Evolutionary conservation across 2,888 invertebrate genomes (phyloP).

Genomic region (Amiota minor): DNA sequence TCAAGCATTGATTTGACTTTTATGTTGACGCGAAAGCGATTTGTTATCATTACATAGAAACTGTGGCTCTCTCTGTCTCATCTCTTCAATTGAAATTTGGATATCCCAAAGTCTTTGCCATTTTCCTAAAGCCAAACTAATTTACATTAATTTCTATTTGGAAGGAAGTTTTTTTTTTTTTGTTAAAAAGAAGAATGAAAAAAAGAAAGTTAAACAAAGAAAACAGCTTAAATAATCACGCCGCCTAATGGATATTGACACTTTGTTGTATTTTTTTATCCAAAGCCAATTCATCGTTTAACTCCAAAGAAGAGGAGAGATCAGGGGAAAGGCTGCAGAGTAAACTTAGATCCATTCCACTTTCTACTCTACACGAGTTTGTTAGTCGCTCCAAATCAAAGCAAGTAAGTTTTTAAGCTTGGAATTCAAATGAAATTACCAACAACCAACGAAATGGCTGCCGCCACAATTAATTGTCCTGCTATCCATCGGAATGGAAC

Average conservation of each 20-base stretch:
- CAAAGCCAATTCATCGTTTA: constrained; percentile 56
- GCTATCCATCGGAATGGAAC: background rate
- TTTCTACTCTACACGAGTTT: background rate
- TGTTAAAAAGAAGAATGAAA: background rate
- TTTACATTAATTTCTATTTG: constrained; percentile 18
- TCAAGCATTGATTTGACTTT: constrained; percentile 16
- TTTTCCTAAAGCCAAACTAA: background rate
- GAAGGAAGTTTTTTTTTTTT: constrained; percentile 1
- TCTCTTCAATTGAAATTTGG: background rate
- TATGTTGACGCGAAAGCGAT: constrained; percentile 5
- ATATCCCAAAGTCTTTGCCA: too few species aligned
- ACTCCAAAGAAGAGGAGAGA: constrained; percentile 57
- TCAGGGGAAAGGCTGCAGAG: constrained; percentile 35
- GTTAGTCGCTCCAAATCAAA: too few species aligned
- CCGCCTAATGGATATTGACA: constrained; percentile 66
- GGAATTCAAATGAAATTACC: constrained; percentile 22
- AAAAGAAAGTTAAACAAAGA: constrained; percentile 31
- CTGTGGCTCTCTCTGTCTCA: background rate
- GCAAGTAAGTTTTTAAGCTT: constrained; percentile 2
- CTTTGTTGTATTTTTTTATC: constrained; percentile 53
- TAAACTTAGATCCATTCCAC: too few species aligned
- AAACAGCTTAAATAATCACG: constrained; percentile 67
- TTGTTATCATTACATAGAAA: background rate
- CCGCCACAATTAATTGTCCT: constrained; percentile 26
- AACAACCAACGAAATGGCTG: background rate